Evolutionary conservation across 2,888 invertebrate species (phyloP), one percentile per base, ranked within the genome.

Genomic region (Meta bourneti): DNA sequence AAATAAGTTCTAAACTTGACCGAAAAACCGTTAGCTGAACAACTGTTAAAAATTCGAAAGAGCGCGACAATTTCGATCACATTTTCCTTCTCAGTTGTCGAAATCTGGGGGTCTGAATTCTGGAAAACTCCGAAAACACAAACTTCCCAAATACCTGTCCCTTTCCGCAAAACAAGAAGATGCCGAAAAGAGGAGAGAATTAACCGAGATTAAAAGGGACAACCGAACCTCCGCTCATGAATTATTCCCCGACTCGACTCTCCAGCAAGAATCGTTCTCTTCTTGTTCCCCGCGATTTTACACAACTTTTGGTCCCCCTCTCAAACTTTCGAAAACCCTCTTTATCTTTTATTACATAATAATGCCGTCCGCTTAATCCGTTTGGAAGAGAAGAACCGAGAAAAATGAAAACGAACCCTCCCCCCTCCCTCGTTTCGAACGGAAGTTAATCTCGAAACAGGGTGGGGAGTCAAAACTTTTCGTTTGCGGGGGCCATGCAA

Each of bases 381-480:
- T 20, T 61, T 20, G 79, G 20, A 13, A n/a, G 51, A 77, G 19
- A 34, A 61, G 61, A 61, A 61, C 61, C 8, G 16, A 52, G 78
- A 79, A 79, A 79, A 79, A 79, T 79, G 79, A 79, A 79, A 79
- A 77, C n/a, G 49, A n/a, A 9, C 70, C 71, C 81, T 9, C 79
- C 8, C 16, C 77, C 49, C 48, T 16, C 49, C 20, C 72, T 19
- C 74, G 11, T 20, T 20, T 5, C 34, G 20, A n/a, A 74, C 19
- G 34, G 11, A 54, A 80, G 61, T 52, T 82, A 82, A 82, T 82
- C 82, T 82, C 80, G 80, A 61, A 61, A 61, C 80, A 69, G 80
- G 79, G 54, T 61, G 69, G 34, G 69, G 54, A 80, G 69, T 61
- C 74, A 74, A 84, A 84, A 84, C 74, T 84, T 84, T 54, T 54